Conservation (phyloP, 2,797 vertebrate genomes). For the Notamacropus eugenii region DNA sequence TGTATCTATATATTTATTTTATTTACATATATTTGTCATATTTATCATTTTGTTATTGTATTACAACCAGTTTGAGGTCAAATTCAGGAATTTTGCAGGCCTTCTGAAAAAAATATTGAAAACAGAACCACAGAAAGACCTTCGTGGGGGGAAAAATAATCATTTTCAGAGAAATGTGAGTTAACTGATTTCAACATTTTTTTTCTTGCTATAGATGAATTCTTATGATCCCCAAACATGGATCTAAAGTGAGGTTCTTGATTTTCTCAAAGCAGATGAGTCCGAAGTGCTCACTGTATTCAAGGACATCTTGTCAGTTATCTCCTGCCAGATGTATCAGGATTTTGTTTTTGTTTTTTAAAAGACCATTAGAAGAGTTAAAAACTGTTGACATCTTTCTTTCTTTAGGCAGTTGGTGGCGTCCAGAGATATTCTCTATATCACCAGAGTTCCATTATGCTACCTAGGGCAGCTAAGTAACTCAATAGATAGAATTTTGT, state of each 20-base stretch:
- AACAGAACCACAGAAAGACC: constrained; percentile 36
- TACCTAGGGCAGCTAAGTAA: not conserved
- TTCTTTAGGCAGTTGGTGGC: not conserved
- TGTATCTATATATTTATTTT: too few relatives aligned
- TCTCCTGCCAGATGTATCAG: constrained; percentile 33
- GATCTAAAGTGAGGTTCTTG: constrained; percentile 20
- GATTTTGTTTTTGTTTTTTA: not conserved
- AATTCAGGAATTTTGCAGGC: not conserved
- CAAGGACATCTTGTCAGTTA: constrained; percentile 57
- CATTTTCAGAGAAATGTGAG: constrained; percentile 53
- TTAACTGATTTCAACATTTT: constrained; percentile 56
- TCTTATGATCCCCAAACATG: constrained; percentile 41
- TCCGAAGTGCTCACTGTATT: constrained; percentile 52
- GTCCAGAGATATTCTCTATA: not conserved
- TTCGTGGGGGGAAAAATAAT: constrained; percentile 27
- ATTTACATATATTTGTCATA: too few relatives aligned
- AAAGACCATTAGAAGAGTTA: not conserved
- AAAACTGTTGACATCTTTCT: not conserved
- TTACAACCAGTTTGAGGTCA: not conserved
- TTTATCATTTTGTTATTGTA: too few relatives aligned
- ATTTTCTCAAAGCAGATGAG: constrained; percentile 60
- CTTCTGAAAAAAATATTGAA: constrained; percentile 20
- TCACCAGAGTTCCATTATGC: not conserved
- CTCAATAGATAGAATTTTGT: not conserved
- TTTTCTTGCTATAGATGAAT: constrained; percentile 16